Evolutionary conservation across 1,140 invertebrate genomes (phyloP), one percentile per base, ranked within the genome.

Genomic region (Galleria mellonella): DNA sequence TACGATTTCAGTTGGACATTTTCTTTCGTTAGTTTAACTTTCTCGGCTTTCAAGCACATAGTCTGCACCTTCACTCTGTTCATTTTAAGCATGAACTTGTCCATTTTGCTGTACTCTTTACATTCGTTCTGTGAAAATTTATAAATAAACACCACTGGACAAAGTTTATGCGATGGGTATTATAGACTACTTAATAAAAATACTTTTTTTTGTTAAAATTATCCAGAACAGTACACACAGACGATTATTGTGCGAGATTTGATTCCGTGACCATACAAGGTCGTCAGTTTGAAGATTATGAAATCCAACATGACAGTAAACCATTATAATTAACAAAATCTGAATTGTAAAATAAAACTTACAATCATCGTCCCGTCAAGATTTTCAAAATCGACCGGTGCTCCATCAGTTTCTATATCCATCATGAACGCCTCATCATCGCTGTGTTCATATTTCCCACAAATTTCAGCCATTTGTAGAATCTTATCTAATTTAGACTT

Each of bases 41-140:
- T 77, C 29, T 87, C 86, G 5, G 71, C 60, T 53, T 57, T 73
- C 2, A 87, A 46, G 32, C 82, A 82, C 38, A 81, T 65, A 0
- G 67, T 66, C 40, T 87, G 79, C 0, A 87, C 74, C 39, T 70
- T 78, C 0, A 75, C 83, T 52, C 74, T 56, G 55, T 85, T 86
- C 9, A 75, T 48, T 73, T 87, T 87, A 23, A 86, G 53, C 38
- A 86, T 50, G 43, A 87, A 84, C 37, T 86, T 87, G 38, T 84
- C 74, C 67, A 87, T 62, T 60, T 86, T 81, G 13, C 58, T 72
- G 51, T 71, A 85, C 40, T 77, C 69, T 29, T 85, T 77, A 43
- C 72, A 81, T 63, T 85, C 76, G 11, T 72, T 58, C 86, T 87
- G 17, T 23, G 32, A 40, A 44, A 51, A 29, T 47, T 3, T 23